These are phyloP conservation scores for Diploscapter pachys DNA, from an alignment of 1,140 invertebrate genomes.

Conservation along the genomic window DNA sequence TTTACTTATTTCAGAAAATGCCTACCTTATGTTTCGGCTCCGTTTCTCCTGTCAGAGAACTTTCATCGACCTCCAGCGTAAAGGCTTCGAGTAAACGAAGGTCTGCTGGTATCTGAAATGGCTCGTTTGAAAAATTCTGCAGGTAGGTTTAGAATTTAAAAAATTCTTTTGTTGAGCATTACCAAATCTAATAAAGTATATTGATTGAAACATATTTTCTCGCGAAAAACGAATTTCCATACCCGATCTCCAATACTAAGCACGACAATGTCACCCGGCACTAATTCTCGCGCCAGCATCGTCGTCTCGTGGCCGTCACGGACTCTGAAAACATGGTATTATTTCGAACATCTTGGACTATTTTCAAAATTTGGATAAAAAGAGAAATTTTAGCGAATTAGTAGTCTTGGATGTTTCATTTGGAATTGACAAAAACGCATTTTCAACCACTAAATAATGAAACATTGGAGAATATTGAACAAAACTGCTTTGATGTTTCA, in stretches of 20 bases:
- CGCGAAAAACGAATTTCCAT: conserved; percentile 73
- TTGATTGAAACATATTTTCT: conserved; percentile 67
- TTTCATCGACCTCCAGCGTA: conserved; percentile 92
- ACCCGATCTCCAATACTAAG: conserved; percentile 90
- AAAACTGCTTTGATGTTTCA: no score
- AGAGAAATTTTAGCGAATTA: no score
- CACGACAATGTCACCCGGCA: conserved; percentile 93
- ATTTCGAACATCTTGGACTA: conserved; percentile 64
- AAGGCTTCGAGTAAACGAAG: conserved; percentile 57
- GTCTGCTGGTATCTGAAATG: conserved; percentile 6
- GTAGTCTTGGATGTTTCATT: no score
- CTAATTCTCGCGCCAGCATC: conserved; percentile 87
- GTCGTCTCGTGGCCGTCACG: conserved; percentile 81
- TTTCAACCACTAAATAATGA: no score
- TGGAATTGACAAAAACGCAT: no score
- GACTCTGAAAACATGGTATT: conserved; percentile 62
- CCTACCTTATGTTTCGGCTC: conserved; percentile 63
- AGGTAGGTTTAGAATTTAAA: no score
- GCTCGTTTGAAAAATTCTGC: no score
- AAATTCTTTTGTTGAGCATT: no score
- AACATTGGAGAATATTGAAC: no score
- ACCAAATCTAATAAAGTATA: neutral
- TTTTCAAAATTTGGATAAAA: no score
- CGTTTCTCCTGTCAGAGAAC: conserved; percentile 92
- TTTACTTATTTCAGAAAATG: neutral